Conservation (phyloP, 2,797 vertebrate genomes). For the Rhadinocentrus ornatus region DNA sequence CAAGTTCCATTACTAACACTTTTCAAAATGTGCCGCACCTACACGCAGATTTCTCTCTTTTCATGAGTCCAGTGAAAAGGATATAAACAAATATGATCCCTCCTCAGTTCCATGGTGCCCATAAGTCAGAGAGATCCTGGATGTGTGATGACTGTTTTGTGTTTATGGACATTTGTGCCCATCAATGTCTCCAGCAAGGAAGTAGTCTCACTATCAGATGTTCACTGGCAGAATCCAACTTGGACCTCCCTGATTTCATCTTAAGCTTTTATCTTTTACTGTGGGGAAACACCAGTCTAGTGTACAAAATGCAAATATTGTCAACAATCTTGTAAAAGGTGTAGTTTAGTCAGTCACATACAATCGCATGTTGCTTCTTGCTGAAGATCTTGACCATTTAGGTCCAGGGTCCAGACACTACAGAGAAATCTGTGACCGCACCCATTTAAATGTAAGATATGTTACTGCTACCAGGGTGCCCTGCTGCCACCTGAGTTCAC, state of each 20-base stretch:
- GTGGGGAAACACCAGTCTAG: slow-evolving; percentile 66
- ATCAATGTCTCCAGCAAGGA: slow-evolving; percentile 60
- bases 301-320: slow-evolving; percentile 74
- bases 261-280: slow-evolving; percentile 67
- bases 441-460: slow-evolving; percentile 41
- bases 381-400: slow-evolving; percentile 61
- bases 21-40: slow-evolving; percentile 65
- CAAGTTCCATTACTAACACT: slow-evolving; percentile 63
- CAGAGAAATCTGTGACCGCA: slow-evolving; percentile 42
- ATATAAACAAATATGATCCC: slow-evolving; percentile 43
- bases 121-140: slow-evolving; percentile 65
- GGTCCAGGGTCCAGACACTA: slow-evolving; percentile 49
- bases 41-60: slow-evolving; percentile 57
- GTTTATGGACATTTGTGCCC: slow-evolving; percentile 69
- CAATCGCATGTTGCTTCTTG: slow-evolving; percentile 72
- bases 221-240: slow-evolving; percentile 56
- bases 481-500: slow-evolving; percentile 50
- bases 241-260: slow-evolving; percentile 57
- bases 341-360: slow-evolving; percentile 72
- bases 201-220: slow-evolving; percentile 48
- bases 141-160: slow-evolving; percentile 64
- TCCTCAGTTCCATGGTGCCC: slow-evolving; percentile 70
- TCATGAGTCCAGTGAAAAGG: slow-evolving; percentile 53
- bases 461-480: slow-evolving; percentile 54
- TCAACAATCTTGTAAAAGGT: slow-evolving; percentile 72